Conservation (phyloP, 2,113 vertebrate species). For the Stercorarius parasiticus region DNA sequence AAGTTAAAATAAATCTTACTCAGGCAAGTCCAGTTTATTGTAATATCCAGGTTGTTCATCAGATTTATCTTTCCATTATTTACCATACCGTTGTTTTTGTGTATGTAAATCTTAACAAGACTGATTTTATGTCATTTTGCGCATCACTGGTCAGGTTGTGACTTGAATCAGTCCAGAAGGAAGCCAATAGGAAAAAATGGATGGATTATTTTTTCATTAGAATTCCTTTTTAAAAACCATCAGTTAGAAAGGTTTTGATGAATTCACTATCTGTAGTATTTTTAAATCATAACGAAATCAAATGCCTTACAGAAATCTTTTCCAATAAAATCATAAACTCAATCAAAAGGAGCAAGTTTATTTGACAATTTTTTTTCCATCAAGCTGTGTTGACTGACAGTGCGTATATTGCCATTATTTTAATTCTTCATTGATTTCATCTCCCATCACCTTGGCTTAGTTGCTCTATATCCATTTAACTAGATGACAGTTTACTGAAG, state of each 20-base stretch:
- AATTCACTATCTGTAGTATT: not conserved
- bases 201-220: not conserved
- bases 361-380: not conserved
- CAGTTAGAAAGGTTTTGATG: not conserved
- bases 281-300: not conserved
- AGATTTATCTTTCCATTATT: not conserved
- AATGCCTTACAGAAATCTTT: not conserved
- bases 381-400: not conserved
- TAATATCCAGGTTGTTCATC: not conserved
- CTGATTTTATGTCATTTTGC: not conserved
- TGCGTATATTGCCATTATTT: not conserved
- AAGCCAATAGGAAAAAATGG: not conserved
- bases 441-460: not conserved
- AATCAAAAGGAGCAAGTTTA: not conserved
- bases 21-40: not conserved
- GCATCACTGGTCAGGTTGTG: not conserved
- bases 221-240: not conserved
- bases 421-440: constrained; percentile 5
- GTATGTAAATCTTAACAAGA: not conserved
- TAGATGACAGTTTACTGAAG: not conserved
- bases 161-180: not conserved
- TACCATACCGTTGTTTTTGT: not conserved
- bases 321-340: not conserved
- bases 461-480: not conserved
- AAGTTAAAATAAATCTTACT: not conserved